Base-by-base conservation (phyloP, 2,888 invertebrate species). In the Phyllotreta striolata region DNA sequence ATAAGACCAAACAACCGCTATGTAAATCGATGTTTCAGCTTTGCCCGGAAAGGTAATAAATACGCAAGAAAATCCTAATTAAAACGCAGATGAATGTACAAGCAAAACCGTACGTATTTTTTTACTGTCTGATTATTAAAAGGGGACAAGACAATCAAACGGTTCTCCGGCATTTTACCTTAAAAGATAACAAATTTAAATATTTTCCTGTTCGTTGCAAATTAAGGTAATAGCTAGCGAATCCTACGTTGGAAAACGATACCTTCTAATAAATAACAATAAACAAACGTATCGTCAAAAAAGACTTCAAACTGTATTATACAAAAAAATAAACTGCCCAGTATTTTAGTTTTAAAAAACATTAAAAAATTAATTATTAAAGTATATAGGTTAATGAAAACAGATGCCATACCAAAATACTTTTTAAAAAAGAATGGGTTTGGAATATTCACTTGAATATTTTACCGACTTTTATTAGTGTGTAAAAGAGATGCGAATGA, bases 351-450 rank as follows among this genome's bases (percentile, higher is more conserved):
- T 57, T 68, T 63, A 58, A 54, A 62, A 58, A 54, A 63, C 51
- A 35, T 37, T 14, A 14, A 51, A 44, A 55, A 61, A 55, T 37
- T 58, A 62, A 47, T 54, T n/a, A n/a, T n/a, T n/a, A n/a, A 39
- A 44, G 62, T 64, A 64, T 62, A 49, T 62, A 59, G 54, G 46
- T 66, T 68, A 39, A 54, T 58, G 47, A 39, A 44, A 63, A 67
- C 66, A 66, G 67, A 62, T 69, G 69, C 69, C 69, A 69, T 69
- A 62, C 66, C 66, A 67, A 66, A 60, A 54, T 54, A 66, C 58
- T 56, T 58, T 56, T 52, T 55, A 47, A 56, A 6, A 62, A 37
- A 47, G 14, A 59, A 60, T 60, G 60, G 60, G 52, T 60, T 59
- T 59, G 55, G 54, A 59, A 55, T 58, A 54, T 49, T 52, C 24